A percentile compares a stretch with the other conserved stretches of the same genome.
These are phyloP conservation scores for Semotilus atromaculatus DNA, from an alignment of 2,797 vertebrate species.

Conservation along the genomic window DNA sequence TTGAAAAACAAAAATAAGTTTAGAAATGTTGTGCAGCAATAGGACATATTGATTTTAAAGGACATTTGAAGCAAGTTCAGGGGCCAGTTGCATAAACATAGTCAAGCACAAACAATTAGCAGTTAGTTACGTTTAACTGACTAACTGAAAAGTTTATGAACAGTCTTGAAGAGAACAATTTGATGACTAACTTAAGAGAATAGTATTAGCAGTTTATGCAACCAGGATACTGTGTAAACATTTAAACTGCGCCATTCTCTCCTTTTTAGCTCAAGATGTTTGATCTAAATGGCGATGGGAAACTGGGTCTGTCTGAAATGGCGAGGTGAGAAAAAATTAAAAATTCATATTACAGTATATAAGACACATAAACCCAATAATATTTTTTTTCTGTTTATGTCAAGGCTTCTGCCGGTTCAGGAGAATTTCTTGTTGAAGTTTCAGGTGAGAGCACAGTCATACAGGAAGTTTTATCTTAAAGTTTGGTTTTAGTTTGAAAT, in stretches of 20 bases:
- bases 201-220: too few species aligned
- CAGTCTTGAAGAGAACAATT: too few species aligned
- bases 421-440: slow-evolving; percentile 87
- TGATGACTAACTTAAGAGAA: too few species aligned
- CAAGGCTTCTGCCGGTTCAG: slow-evolving; percentile 90
- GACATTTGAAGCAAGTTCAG: background rate
- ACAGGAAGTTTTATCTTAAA: too few species aligned
- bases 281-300: slow-evolving; percentile 94
- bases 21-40: background rate
- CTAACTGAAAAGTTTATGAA: too few species aligned
- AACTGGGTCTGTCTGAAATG: slow-evolving; percentile 96
- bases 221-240: background rate
- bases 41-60: background rate
- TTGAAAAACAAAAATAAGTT: background rate
- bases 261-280: slow-evolving; percentile 95
- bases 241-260: slow-evolving; percentile 71
- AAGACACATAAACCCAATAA: background rate
- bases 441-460: slow-evolving; percentile 69
- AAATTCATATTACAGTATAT: background rate
- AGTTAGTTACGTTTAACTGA: too few species aligned
- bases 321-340: slow-evolving; percentile 83
- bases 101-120: background rate
- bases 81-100: background rate
- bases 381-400: slow-evolving; percentile 53
- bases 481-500: background rate